Evolutionary conservation across 2,888 invertebrate genomes (phyloP), one percentile per base, ranked within the genome.

Genomic region (Synanthedon vespiformis): DNA sequence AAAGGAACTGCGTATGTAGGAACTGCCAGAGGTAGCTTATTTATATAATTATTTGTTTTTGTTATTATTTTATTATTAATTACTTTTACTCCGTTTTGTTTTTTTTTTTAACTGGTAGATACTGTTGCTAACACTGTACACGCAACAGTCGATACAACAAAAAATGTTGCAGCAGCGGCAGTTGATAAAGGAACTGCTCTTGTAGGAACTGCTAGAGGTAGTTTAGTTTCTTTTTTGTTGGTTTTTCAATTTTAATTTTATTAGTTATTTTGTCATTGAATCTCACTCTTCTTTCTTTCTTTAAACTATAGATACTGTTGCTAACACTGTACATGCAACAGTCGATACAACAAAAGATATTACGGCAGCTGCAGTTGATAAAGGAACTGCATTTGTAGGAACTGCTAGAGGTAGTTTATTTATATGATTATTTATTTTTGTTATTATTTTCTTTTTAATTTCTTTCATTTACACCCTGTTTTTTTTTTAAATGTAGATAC

Each of bases 331-430:
- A 6, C 59, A 65, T 47, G 60, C 56, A 52, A 71, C 70, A 48
- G 65, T 74, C 62, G 74, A 77, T 40, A 66, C 67, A 13, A 72
- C 74, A 11, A 77, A 75, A 59, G 74, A 70, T 58, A 64, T 64
- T 10, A 70, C 74, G 0, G 56, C 72, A 12, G 60, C 70, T 2
- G 72, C 70, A 13, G 63, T 71, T 52, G 72, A 74, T 13, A 74
- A 69, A 58, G 58, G 75, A 54, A 61, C 68, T 54, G 57, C 65
- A 11, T 52, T 68, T 22, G 57, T 67, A 41, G 72, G 65, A 53
- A 57, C 63, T 49, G 69, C 71, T 55, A 72, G 65, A 70, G 70
- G 68, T 71, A 34, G 34, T 34, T 34, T 34, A 34, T 34, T 34
- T 34, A 34, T 56, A 6, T 40, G 6, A 48, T 48, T 48, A 48